Evolutionary conservation across 1,140 invertebrate species (phyloP).

Genomic region (Eubasilissa regina): DNA sequence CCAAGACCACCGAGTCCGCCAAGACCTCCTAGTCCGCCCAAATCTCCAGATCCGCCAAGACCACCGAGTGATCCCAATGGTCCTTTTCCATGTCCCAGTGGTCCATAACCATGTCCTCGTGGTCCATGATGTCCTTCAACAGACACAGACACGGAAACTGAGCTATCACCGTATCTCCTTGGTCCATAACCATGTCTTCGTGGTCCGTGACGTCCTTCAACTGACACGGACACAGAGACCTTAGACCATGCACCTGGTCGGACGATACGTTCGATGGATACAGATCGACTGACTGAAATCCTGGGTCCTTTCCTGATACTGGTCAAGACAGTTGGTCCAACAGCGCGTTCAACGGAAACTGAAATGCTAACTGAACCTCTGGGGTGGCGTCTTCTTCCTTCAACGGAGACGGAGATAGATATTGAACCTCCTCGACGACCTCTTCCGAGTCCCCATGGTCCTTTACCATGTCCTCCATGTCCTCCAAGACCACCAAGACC

Average conservation of each 20-base stretch:
- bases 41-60: background rate
- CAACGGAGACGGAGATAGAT: too few relatives aligned
- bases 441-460: too few relatives aligned
- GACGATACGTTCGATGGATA: background rate
- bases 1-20: conserved; percentile 10
- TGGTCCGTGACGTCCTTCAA: background rate
- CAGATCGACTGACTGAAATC: background rate
- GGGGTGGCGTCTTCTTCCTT: too few relatives aligned
- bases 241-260: background rate
- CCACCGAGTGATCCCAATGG: background rate
- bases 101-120: conserved; percentile 3
- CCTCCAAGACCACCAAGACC: too few relatives aligned
- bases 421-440: too few relatives aligned
- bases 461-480: too few relatives aligned
- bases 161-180: conserved; percentile 6
- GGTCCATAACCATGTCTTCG: background rate
- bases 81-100: background rate
- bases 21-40: background rate
- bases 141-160: background rate
- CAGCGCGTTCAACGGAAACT: too few relatives aligned
- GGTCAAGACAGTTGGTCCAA: too few relatives aligned
- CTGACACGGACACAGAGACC: background rate
- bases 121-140: too few relatives aligned
- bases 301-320: background rate
- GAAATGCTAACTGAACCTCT: too few relatives aligned